These are phyloP conservation scores for Otus sunia DNA, from an alignment of 2,113 vertebrate species.

Conservation along the genomic window DNA sequence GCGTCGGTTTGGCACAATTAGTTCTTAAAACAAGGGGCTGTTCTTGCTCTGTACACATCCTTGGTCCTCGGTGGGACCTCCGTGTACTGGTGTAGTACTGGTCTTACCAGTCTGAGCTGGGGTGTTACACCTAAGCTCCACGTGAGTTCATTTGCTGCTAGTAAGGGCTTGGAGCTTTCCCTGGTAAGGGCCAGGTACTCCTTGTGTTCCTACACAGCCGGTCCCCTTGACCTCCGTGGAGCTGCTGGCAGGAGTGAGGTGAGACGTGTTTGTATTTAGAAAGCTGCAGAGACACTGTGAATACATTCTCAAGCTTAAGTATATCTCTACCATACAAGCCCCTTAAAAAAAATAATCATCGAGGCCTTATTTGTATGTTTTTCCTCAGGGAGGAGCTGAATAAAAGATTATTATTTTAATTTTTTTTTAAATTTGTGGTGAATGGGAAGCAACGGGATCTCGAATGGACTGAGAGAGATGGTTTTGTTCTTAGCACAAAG, in stretches of 20 bases:
- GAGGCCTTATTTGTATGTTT: background rate
- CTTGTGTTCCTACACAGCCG: fast-evolving
- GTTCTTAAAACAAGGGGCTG: fast-evolving
- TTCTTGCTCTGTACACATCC: background rate
- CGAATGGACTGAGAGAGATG: background rate
- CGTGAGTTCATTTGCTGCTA: background rate
- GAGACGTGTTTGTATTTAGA: background rate
- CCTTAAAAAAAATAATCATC: background rate
- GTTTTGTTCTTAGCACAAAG: background rate
- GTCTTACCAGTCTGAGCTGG: background rate
- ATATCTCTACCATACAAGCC: fast-evolving
- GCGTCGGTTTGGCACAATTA: fast-evolving
- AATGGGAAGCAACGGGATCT: background rate
- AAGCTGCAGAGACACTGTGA: background rate
- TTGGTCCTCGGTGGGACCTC: background rate
- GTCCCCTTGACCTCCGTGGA: background rate
- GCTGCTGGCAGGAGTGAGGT: background rate
- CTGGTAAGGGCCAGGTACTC: background rate
- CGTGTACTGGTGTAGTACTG: background rate
- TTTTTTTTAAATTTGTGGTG: background rate
- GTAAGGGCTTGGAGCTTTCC: background rate
- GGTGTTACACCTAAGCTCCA: background rate
- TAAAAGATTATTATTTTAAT: background rate
- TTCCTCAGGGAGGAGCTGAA: background rate
- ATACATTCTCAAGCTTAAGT: fast-evolving